phyloP scores from a whole-genome alignment of 2,113 vertebrate genomes.

The Hylia prasina region DNA sequence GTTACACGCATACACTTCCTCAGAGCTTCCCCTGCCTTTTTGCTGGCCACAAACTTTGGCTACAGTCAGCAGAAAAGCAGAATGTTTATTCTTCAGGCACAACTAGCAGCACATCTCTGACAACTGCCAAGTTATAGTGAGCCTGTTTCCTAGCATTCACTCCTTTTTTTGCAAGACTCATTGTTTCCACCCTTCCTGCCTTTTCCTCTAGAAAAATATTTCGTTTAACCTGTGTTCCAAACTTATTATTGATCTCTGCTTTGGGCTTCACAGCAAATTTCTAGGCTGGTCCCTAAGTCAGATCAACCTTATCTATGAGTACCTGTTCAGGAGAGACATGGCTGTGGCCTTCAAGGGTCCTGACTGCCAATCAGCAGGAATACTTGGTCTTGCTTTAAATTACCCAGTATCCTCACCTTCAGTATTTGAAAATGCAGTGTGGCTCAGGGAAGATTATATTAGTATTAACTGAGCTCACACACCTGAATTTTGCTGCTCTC shows the following conservation, averaged over 20 bases:
- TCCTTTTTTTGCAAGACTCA: neutral
- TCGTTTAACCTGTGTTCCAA: neutral
- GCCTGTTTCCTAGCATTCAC: neutral
- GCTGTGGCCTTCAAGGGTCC: fast-evolving
- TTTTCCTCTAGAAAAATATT: neutral
- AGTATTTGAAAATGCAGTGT: neutral
- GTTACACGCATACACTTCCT: neutral
- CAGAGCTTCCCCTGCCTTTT: neutral
- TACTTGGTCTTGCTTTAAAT: neutral
- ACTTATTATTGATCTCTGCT: neutral
- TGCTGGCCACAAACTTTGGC: neutral
- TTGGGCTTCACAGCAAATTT: neutral
- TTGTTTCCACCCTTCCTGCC: neutral
- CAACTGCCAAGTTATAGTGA: neutral
- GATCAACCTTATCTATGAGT: neutral
- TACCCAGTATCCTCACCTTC: neutral
- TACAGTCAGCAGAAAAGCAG: neutral
- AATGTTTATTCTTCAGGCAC: neutral
- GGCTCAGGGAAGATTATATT: neutral
- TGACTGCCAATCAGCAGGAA: neutral
- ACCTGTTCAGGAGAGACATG: neutral
- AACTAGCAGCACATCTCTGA: neutral
- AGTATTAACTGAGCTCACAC: neutral
- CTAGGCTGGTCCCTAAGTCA: neutral
- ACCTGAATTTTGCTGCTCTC: neutral